phyloP scores from a whole-genome alignment of 2,797 vertebrate genomes.

The Myiotriccus ornatus region DNA sequence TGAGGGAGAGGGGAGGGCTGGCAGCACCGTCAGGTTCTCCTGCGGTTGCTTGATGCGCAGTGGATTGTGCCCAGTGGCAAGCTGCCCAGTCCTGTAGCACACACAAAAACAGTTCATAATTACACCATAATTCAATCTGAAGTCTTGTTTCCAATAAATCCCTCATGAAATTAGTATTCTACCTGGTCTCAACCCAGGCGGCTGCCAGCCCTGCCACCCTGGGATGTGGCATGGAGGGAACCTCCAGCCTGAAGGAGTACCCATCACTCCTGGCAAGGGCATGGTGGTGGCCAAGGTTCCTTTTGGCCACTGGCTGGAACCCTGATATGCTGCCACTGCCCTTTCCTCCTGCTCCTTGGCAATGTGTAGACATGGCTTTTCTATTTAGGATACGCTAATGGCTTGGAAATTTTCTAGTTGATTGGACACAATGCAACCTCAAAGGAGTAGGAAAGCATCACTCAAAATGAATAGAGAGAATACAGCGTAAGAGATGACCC shows the following conservation, averaged over 20 bases:
- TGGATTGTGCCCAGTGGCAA: conserved; percentile 67
- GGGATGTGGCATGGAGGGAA: not conserved
- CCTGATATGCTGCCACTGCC: not conserved
- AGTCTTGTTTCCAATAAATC: conserved; percentile 73
- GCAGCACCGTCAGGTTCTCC: conserved; percentile 23
- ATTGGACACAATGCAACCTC: not conserved
- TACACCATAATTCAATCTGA: conserved; percentile 74
- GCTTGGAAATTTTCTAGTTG: not conserved
- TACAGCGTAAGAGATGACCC: not conserved
- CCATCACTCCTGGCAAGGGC: not conserved
- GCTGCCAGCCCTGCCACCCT: not conserved
- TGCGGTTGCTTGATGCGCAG: conserved; percentile 23
- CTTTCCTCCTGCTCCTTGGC: not conserved
- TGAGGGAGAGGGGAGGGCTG: conserved; percentile 49
- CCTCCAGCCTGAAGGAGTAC: not conserved
- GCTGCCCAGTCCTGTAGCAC: conserved; percentile 56
- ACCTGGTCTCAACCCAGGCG: not conserved
- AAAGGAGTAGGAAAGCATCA: not conserved
- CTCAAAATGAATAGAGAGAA: not conserved
- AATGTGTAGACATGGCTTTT: not conserved
- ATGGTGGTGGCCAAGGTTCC: not conserved
- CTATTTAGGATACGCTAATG: not conserved
- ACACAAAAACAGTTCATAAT: conserved; percentile 71
- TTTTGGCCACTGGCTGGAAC: not conserved
- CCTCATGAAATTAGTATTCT: conserved; percentile 69